These are phyloP conservation scores for Drosophila ficusphila DNA, from an alignment of 1,140 invertebrate genomes.

Conservation along the genomic window DNA sequence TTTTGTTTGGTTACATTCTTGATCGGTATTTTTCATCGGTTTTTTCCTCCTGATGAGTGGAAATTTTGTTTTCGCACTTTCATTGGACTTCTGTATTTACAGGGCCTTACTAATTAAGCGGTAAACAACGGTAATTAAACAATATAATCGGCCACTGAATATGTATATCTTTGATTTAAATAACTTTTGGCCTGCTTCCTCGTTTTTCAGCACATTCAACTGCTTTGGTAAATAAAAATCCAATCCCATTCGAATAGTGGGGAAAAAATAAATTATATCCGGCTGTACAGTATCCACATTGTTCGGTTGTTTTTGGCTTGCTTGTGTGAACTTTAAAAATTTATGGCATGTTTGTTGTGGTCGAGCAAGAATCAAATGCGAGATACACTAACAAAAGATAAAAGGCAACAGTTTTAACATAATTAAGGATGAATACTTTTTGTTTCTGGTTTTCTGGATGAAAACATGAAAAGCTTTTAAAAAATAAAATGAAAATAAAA, in stretches of 20 bases:
- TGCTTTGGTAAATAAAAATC: constrained; percentile 3
- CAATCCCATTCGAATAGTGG: constrained; percentile 23
- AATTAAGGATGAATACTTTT: neutral
- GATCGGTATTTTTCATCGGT: neutral
- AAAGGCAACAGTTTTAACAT: neutral
- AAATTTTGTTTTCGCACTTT: neutral
- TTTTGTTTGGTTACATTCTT: constrained; percentile 4
- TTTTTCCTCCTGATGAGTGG: neutral
- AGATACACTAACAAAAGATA: constrained; percentile 12
- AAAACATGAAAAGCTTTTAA: neutral
- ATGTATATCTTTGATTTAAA: constrained; percentile 29
- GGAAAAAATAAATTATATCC: constrained; percentile 30
- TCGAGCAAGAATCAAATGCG: neutral
- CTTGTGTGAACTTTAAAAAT: constrained; percentile 42
- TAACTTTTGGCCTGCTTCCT: constrained; percentile 1
- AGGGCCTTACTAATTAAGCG: constrained; percentile 27
- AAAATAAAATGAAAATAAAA: neutral
- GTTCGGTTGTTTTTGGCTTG: constrained; percentile 13
- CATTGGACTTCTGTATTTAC: constrained; percentile 4
- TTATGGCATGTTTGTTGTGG: constrained; percentile 42
- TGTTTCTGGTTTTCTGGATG: neutral
- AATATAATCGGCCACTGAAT: constrained; percentile 26
- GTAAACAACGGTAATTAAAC: constrained; percentile 41
- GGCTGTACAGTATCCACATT: constrained; percentile 23
- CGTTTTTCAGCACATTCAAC: constrained; percentile 14